phyloP scores from a whole-genome alignment of 2,113 vertebrate genomes.

The Neotoma lepida region DNA sequence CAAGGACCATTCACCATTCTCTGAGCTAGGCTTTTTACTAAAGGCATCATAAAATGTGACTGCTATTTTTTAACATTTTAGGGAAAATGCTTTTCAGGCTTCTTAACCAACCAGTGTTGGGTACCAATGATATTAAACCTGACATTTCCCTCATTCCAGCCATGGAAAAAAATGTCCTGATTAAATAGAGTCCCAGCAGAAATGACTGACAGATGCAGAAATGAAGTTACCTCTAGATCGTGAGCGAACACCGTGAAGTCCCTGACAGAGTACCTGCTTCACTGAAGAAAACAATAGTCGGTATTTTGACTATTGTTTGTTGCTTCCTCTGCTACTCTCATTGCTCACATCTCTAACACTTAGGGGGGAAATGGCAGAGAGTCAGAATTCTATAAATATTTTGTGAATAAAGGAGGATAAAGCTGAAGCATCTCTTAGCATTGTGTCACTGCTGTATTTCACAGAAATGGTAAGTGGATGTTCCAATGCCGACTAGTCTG shows the following conservation, averaged over 20 bases:
- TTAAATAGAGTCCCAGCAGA: background rate
- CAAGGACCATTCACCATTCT: background rate
- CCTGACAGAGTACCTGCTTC: background rate
- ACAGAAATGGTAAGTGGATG: background rate
- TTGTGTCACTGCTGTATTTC: background rate
- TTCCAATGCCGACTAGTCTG: background rate
- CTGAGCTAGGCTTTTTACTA: background rate
- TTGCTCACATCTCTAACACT: background rate
- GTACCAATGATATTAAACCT: background rate
- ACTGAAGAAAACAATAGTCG: background rate
- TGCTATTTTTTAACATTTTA: background rate
- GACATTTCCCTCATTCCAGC: background rate
- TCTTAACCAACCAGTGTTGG: background rate
- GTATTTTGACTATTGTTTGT: background rate
- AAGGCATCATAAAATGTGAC: too few species aligned
- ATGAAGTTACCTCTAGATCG: background rate
- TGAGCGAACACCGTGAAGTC: background rate
- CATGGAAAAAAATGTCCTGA: background rate
- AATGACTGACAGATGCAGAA: background rate
- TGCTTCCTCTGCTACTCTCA: background rate
- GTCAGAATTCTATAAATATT: background rate
- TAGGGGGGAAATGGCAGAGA: background rate
- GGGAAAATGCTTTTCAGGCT: background rate
- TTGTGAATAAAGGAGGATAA: background rate
- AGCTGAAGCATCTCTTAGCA: background rate